A percentile compares a stretch with the other conserved stretches of the same genome.
phyloP scores from a whole-genome alignment of 2,113 vertebrate genomes.

The Mormoops blainvillei region DNA sequence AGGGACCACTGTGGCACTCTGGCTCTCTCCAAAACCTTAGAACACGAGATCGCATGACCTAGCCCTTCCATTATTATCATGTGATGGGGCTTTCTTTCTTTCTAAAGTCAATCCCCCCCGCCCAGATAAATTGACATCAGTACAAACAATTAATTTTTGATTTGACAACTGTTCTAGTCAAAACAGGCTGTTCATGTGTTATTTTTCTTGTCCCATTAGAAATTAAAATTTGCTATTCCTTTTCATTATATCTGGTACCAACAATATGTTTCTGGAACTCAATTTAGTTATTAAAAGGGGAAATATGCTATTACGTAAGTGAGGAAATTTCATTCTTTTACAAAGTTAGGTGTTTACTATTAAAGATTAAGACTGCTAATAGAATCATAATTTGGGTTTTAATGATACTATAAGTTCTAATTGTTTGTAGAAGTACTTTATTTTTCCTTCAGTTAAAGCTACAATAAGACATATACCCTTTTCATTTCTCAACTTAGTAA shows the following conservation, averaged over 20 bases:
- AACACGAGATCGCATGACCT: background rate
- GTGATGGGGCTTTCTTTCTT: background rate
- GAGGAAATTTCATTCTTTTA: conserved; percentile 2
- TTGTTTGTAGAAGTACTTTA: background rate
- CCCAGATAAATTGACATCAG: conserved; percentile 21
- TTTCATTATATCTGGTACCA: conserved; percentile 33
- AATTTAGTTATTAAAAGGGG: background rate
- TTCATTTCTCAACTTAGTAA: background rate
- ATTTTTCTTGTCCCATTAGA: conserved; percentile 35
- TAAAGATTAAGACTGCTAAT: background rate
- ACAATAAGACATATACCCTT: background rate
- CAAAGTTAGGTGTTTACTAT: conserved; percentile 14
- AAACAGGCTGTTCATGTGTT: conserved; percentile 55
- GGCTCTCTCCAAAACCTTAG: background rate
- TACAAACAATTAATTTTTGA: conserved; percentile 41
- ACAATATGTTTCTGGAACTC: conserved; percentile 26
- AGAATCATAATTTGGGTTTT: background rate
- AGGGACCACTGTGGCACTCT: background rate
- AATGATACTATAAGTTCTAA: background rate
- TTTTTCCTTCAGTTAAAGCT: background rate
- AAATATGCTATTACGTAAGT: background rate
- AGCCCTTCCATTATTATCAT: background rate
- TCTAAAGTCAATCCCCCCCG: background rate
- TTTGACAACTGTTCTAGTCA: conserved; percentile 46
- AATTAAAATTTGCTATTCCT: conserved; percentile 55